phyloP scores from a whole-genome alignment of 2,797 vertebrate species.

The Toxotes lorentzi region DNA sequence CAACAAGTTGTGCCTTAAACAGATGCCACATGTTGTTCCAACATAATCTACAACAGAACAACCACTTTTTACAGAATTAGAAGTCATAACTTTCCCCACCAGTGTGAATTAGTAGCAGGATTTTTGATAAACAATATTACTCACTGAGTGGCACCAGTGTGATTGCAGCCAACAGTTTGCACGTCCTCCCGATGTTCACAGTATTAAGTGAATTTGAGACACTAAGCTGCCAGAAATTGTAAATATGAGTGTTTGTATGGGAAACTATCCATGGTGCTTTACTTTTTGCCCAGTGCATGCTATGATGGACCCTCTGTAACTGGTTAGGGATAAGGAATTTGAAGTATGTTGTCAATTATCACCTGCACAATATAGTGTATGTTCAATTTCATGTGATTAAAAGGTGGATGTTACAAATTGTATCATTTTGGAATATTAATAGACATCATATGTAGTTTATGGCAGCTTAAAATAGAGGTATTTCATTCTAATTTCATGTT shows the following conservation, averaged over 20 bases:
- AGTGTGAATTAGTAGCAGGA: background rate
- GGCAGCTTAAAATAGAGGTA: background rate
- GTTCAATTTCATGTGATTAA: background rate
- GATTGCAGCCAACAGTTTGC: background rate
- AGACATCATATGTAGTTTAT: background rate
- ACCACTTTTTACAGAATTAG: background rate
- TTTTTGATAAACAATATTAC: background rate
- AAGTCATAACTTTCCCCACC: background rate
- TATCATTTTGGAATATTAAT: background rate
- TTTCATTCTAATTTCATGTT: conserved; percentile 30
- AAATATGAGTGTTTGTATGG: conserved; percentile 5
- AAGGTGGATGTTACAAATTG: fast-evolving
- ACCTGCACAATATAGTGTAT: background rate
- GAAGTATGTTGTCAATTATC: conserved; percentile 19
- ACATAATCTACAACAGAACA: background rate
- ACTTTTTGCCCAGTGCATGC: background rate
- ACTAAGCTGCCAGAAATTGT: conserved; percentile 8
- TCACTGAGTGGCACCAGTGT: background rate
- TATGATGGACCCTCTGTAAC: conserved; percentile 11
- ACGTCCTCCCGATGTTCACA: background rate
- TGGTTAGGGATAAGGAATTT: conserved; percentile 35
- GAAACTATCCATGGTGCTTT: background rate
- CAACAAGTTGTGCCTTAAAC: background rate
- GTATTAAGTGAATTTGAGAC: background rate
- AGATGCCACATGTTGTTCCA: background rate